These are phyloP conservation scores for Acyrthosiphon pisum DNA, from an alignment of 1,140 invertebrate species.

Conservation along the genomic window DNA sequence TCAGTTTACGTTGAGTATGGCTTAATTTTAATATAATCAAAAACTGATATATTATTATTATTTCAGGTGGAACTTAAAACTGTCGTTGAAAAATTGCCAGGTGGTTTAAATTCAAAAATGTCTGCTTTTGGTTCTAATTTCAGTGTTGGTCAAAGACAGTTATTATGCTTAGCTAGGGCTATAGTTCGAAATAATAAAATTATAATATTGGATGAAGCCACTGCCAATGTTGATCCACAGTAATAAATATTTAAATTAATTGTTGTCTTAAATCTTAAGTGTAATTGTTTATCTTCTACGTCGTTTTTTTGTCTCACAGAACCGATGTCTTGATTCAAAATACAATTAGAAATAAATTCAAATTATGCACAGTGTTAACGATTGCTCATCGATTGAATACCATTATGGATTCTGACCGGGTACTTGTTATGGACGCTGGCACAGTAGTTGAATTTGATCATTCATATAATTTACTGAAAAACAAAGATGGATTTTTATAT, in stretches of 20 bases:
- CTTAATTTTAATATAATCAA: conserved; percentile 46
- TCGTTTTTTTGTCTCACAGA: neutral
- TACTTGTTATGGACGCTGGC: conserved; percentile 76
- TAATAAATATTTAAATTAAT: neutral
- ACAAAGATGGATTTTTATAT: conserved; percentile 62
- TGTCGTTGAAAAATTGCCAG: conserved; percentile 59
- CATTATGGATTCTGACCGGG: conserved; percentile 66
- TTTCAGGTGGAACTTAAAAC: conserved; percentile 61
- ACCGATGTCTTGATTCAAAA: neutral
- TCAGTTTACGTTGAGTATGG: neutral
- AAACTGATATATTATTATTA: neutral
- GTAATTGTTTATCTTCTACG: conserved; percentile 69
- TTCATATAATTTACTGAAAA: conserved; percentile 64
- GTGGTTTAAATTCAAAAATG: conserved; percentile 60
- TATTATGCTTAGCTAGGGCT: conserved; percentile 73
- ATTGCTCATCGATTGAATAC: conserved; percentile 60
- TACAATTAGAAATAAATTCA: conserved; percentile 75
- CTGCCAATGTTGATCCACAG: neutral
- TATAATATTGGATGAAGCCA: neutral
- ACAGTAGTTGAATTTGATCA: conserved; percentile 71
- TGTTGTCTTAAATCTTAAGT: conserved; percentile 68
- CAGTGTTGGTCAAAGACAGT: conserved; percentile 83
- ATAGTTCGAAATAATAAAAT: conserved; percentile 63
- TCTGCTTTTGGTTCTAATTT: conserved; percentile 75
- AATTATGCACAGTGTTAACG: conserved; percentile 78